These are phyloP conservation scores for Oryzias curvinotus DNA, from an alignment of 2,113 vertebrate genomes.

Conservation along the genomic window DNA sequence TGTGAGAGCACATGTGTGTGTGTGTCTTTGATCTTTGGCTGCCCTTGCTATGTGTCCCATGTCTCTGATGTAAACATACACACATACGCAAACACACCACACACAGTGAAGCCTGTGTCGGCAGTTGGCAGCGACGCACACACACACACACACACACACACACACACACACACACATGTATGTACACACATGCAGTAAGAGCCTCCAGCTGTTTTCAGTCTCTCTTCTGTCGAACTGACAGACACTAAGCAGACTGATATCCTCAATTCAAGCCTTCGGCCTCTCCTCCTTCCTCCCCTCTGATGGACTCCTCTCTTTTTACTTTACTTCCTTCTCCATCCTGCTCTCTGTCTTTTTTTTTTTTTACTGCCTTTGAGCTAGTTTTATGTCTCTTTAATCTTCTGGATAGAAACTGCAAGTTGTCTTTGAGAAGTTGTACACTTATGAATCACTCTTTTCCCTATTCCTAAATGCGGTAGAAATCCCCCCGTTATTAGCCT, in stretches of 20 bases:
- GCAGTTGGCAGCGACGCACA: conserved; percentile 41
- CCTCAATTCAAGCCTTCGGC: conserved; percentile 46
- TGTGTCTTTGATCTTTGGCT: conserved; percentile 41
- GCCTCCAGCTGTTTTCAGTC: conserved; percentile 64
- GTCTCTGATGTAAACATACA: conserved; percentile 40
- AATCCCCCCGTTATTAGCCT: no score
- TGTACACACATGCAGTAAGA: conserved; percentile 27
- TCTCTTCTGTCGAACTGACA: conserved; percentile 57
- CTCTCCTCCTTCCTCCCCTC: conserved; percentile 32
- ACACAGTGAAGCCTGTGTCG: conserved; percentile 46
- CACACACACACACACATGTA: conserved; percentile 26
- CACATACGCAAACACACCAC: conserved; percentile 30
- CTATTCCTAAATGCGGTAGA: no score
- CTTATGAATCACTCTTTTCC: neutral
- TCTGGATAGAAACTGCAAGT: neutral
- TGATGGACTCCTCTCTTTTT: conserved; percentile 12
- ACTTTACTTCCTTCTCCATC: conserved; percentile 13
- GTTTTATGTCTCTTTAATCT: neutral
- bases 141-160: conserved; percentile 20
- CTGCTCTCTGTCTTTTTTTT: conserved; percentile 4
- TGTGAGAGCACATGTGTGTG: conserved; percentile 7
- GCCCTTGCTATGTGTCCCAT: conserved; percentile 37
- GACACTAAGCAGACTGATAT: conserved; percentile 68
- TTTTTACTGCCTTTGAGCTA: neutral
- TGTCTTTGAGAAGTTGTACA: no score